These are phyloP conservation scores for Alcedo atthis DNA, from an alignment of 2,797 vertebrate genomes.

Conservation along the genomic window DNA sequence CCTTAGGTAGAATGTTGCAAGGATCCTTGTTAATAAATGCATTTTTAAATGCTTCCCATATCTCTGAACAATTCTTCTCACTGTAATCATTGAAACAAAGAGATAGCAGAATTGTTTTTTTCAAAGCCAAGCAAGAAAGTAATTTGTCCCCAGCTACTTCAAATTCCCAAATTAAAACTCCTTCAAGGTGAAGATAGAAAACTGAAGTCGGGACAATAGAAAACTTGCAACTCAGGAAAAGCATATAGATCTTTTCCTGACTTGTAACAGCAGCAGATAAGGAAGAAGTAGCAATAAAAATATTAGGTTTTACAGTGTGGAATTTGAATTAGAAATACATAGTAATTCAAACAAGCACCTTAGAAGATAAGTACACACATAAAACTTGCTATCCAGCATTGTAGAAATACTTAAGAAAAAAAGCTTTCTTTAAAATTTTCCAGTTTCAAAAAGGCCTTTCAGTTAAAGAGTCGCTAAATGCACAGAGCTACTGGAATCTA, in stretches of 20 bases:
- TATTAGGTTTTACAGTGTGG: background rate
- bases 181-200: background rate
- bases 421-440: background rate
- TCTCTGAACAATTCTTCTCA: constrained; percentile 78
- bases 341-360: background rate
- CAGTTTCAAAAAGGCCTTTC: background rate
- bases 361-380: background rate
- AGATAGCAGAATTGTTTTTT: background rate
- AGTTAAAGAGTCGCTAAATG: background rate
- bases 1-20: constrained; percentile 72
- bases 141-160: background rate
- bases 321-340: background rate
- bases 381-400: background rate
- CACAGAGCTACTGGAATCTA: background rate
- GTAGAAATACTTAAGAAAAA: background rate
- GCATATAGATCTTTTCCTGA: background rate
- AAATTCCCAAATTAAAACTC: background rate
- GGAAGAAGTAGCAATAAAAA: background rate
- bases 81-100: constrained; percentile 52
- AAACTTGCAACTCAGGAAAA: background rate
- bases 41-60: constrained; percentile 78
- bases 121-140: background rate
- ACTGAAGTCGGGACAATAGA: background rate
- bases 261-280: background rate
- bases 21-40: constrained; percentile 77